These are phyloP conservation scores for Pitta sordida DNA, from an alignment of 2,113 vertebrate species.

Conservation along the genomic window DNA sequence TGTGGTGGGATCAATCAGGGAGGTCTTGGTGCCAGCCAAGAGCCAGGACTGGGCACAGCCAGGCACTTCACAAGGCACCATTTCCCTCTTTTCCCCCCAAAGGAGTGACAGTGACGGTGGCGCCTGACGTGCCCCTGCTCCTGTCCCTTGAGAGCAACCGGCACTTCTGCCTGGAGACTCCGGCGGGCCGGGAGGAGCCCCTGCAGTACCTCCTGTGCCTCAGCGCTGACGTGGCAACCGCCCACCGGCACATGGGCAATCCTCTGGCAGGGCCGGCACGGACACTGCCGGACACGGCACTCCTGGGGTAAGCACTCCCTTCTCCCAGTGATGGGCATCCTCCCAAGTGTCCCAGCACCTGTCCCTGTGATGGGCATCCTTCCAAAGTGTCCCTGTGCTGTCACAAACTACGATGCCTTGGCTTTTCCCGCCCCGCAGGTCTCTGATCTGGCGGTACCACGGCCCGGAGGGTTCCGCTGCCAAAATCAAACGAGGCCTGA, in stretches of 20 bases:
- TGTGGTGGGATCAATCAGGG: accelerated
- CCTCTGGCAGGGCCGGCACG: conserved; percentile 37
- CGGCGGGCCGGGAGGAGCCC: conserved; percentile 62
- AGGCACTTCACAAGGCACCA: accelerated
- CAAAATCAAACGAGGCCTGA: conserved; percentile 81
- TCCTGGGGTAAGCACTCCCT: conserved; percentile 71
- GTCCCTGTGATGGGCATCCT: accelerated
- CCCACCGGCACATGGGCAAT: conserved; percentile 67
- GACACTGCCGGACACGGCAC: conserved; percentile 69
- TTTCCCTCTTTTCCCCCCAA: background rate
- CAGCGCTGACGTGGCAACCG: conserved; percentile 70
- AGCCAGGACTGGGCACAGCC: accelerated
- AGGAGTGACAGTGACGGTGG: conserved; percentile 82
- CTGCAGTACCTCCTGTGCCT: conserved; percentile 83
- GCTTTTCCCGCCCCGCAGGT: conserved; percentile 42
- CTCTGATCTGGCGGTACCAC: conserved; percentile 80
- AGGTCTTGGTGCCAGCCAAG: background rate
- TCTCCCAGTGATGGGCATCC: accelerated
- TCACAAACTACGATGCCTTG: accelerated
- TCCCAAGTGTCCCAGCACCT: accelerated
- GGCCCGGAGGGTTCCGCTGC: conserved; percentile 69
- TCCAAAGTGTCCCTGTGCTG: accelerated
- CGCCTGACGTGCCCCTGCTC: conserved; percentile 74
- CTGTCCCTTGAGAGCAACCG: conserved; percentile 77
- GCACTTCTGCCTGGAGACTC: conserved; percentile 82